Evolutionary conservation across 2,888 invertebrate species (phyloP).

Genomic region (Dendrolimus houi): DNA sequence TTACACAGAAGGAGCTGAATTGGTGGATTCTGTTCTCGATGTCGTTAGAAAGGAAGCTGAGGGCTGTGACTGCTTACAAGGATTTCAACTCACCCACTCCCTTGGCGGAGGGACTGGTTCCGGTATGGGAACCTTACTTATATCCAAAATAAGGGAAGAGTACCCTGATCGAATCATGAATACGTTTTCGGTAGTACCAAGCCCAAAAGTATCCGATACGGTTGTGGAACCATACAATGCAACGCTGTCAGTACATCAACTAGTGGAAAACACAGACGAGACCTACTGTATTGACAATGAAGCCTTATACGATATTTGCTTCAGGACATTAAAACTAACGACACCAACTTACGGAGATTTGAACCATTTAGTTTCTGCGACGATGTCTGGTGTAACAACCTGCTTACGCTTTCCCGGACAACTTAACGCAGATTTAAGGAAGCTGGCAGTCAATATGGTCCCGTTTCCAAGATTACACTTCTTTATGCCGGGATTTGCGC

Average conservation of each 20-base stretch:
- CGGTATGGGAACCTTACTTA: conserved; percentile 82
- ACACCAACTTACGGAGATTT: conserved; percentile 87
- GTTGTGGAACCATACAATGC: conserved; percentile 81
- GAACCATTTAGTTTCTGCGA: conserved; percentile 67
- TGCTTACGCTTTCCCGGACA: conserved; percentile 60
- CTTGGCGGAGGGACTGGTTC: conserved; percentile 85
- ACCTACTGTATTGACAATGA: conserved; percentile 85
- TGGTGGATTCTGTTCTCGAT: conserved; percentile 76
- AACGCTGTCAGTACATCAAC: conserved; percentile 78
- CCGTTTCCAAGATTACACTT: conserved; percentile 85
- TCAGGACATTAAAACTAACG: conserved; percentile 81
- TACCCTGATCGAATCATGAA: conserved; percentile 83
- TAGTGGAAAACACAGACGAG: conserved; percentile 80
- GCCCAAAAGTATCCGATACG: conserved; percentile 85
- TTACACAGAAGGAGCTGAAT: conserved; percentile 80
- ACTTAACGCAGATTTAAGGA: conserved; percentile 83
- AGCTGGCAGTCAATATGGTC: conserved; percentile 62
- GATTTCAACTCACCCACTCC: conserved; percentile 81
- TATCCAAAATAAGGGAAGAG: conserved; percentile 81
- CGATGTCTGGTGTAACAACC: conserved; percentile 62
- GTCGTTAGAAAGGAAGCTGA: conserved; percentile 78
- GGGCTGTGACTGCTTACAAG: conserved; percentile 80
- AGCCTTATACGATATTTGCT: conserved; percentile 86
- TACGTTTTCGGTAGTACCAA: conserved; percentile 82
- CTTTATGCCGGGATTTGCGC: conserved; percentile 78